Evolutionary conservation across 1,140 invertebrate genomes (phyloP).

Genomic region (Heterodera schachtii): DNA sequence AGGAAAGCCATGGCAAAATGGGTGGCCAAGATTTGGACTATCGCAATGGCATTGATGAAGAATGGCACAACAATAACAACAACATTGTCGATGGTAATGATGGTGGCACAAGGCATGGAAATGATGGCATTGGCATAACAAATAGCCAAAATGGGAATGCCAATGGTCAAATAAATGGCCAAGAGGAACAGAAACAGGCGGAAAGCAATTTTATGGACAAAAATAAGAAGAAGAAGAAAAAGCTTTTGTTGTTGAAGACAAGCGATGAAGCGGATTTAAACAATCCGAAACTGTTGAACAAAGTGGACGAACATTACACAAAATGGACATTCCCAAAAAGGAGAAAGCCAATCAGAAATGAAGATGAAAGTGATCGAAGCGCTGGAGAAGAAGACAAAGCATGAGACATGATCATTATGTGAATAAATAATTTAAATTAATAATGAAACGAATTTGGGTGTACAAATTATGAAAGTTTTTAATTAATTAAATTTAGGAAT

Average conservation of each 20-base stretch:
- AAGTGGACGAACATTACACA: slow-evolving; percentile 23
- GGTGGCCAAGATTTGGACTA: background rate
- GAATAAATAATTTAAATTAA: too few relatives aligned
- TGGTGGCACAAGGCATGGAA: too few relatives aligned
- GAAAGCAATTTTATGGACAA: background rate
- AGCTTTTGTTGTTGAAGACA: background rate
- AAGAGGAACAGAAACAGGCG: background rate
- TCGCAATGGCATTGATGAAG: background rate
- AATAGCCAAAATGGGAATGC: background rate
- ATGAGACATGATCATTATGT: too few relatives aligned
- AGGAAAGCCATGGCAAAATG: background rate
- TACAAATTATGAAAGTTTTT: too few relatives aligned
- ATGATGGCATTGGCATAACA: too few relatives aligned
- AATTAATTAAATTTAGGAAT: too few relatives aligned
- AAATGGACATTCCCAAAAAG: slow-evolving; percentile 24
- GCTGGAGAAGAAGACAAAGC: background rate
- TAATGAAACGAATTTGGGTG: too few relatives aligned
- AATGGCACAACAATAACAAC: background rate
- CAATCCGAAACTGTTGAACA: background rate
- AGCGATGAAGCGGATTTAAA: background rate
- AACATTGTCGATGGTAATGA: too few relatives aligned
- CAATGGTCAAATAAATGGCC: background rate
- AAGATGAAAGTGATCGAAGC: background rate
- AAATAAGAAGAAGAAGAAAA: background rate
- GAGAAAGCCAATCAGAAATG: slow-evolving; percentile 6